Evolutionary conservation across 2,797 vertebrate genomes (phyloP).

Genomic region (Pristis pectinata): DNA sequence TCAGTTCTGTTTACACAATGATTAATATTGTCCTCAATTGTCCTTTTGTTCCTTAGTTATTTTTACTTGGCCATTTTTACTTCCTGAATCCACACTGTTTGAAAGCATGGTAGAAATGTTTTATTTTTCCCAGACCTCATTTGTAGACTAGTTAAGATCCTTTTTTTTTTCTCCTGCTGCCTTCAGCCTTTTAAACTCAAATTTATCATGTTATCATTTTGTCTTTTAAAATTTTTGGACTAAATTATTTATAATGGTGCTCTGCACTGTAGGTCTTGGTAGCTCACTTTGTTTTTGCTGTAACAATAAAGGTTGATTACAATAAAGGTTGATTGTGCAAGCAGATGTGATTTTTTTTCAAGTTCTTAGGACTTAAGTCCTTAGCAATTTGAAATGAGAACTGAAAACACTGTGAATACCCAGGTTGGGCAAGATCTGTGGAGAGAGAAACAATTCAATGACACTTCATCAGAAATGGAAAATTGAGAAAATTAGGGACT

Average conservation of each 20-base stretch:
- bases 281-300: not conserved
- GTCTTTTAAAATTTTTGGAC: not conserved
- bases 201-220: not conserved
- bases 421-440: no score
- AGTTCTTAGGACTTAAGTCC: no score
- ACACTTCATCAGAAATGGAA: no score
- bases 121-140: not conserved
- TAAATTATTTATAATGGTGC: not conserved
- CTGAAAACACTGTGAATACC: no score
- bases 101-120: not conserved
- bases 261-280: not conserved
- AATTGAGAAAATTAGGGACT: no score
- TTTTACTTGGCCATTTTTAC: not conserved
- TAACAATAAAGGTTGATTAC: not conserved
- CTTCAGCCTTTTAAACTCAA: not conserved
- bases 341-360: not conserved
- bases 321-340: not conserved
- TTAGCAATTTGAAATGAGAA: no score
- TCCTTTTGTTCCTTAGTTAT: not conserved
- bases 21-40: not conserved
- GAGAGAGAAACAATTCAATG: no score
- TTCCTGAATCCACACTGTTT: not conserved
- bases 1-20: not conserved
- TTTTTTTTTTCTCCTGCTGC: not conserved
- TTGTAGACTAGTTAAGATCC: not conserved